Evolutionary conservation across 2,113 vertebrate species (phyloP).

Genomic region (Erpornis zantholeuca): DNA sequence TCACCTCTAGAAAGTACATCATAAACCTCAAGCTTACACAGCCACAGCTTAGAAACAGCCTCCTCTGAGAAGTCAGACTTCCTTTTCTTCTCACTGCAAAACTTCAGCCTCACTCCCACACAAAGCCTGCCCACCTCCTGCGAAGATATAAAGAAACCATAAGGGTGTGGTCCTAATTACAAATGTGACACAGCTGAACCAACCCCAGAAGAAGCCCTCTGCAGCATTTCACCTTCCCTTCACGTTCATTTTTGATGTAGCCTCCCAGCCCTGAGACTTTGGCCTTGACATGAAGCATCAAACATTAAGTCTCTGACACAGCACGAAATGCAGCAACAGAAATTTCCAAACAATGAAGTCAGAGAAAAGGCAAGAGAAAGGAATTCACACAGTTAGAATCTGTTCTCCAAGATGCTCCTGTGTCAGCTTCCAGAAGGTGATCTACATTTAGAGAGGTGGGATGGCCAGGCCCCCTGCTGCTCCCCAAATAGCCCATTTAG

Average conservation of each 20-base stretch:
- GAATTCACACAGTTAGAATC: neutral
- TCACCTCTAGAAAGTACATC: neutral
- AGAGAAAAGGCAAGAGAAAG: neutral
- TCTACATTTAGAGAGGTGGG: neutral
- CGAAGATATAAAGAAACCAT: neutral
- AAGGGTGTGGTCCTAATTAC: neutral
- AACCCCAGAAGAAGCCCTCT: neutral
- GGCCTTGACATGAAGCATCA: neutral
- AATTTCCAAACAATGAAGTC: neutral
- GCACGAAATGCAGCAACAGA: neutral
- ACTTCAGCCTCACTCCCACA: neutral
- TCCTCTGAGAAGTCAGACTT: neutral
- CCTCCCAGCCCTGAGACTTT: neutral
- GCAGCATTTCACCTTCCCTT: neutral
- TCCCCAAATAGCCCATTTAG: neutral
- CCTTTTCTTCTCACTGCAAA: neutral
- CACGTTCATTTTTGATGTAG: neutral
- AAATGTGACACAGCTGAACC: neutral
- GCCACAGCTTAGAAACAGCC: neutral
- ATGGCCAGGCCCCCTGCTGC: neutral
- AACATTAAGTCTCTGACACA: neutral
- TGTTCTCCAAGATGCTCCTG: neutral
- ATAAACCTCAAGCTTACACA: neutral
- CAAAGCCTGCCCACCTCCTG: neutral
- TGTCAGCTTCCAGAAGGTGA: neutral